These are phyloP conservation scores for Zoroaster sp. DNA, from an alignment of 53 echinoderm and acorn worm genomes.

Conservation along the genomic window DNA sequence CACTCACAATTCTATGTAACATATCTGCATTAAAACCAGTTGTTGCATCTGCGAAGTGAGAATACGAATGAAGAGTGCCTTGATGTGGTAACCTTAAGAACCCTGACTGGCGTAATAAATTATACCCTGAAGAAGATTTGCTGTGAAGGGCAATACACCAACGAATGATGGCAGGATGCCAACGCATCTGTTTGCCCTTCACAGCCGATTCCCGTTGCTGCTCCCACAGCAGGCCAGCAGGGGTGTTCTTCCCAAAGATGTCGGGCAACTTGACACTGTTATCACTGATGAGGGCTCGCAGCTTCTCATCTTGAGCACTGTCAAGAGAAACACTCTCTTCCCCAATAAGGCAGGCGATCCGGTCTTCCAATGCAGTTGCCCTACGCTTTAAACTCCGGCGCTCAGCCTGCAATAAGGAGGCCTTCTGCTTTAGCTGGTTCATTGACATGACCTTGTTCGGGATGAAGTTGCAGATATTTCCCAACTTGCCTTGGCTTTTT, in stretches of 20 bases:
- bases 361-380: no score
- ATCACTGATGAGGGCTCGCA: no score
- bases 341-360: no score
- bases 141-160: neutral
- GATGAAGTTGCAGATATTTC: no score
- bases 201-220: neutral
- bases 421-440: no score
- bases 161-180: neutral
- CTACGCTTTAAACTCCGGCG: no score
- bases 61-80: constrained; percentile 2
- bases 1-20: neutral
- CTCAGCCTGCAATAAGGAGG: no score
- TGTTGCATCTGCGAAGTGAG: constrained; percentile 1
- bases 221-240: neutral
- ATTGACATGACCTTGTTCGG: no score
- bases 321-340: no score
- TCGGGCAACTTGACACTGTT: no score
- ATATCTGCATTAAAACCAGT: constrained; percentile 6
- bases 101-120: neutral
- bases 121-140: neutral
- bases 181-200: constrained; percentile 8
- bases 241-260: neutral
- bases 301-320: no score
- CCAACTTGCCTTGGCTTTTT: neutral
- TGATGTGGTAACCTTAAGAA: constrained; percentile 23